Conservation (phyloP, 2,113 vertebrate genomes). For the Gadus chalcogrammus region DNA sequence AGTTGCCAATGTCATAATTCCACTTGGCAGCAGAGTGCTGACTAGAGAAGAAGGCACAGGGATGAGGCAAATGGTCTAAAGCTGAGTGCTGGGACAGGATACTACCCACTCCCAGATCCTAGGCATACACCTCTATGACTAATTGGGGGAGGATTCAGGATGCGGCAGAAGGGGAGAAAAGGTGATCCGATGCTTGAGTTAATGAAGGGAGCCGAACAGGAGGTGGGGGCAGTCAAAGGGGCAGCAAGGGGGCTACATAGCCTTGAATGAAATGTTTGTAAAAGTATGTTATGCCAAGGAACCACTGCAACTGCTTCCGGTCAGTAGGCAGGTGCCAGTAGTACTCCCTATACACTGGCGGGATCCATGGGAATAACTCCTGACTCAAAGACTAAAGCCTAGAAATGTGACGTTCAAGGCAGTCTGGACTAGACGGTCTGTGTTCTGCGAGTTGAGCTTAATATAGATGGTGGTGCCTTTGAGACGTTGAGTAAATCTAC, state of each 20-base stretch:
- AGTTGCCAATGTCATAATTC: constrained; percentile 1
- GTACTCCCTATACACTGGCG: not conserved
- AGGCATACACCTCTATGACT: constrained; percentile 8
- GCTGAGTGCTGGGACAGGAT: not conserved
- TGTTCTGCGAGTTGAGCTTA: no score
- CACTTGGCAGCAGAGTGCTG: not conserved
- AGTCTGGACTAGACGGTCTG: not conserved
- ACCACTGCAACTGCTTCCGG: not conserved
- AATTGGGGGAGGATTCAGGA: not conserved
- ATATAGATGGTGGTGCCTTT: no score
- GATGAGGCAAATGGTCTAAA: not conserved
- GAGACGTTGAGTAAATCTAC: no score
- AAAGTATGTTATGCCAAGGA: constrained; percentile 3
- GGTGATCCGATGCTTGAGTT: not conserved
- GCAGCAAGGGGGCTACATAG: not conserved
- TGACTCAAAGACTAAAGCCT: not conserved
- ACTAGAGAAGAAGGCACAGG: not conserved
- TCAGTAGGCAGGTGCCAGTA: not conserved
- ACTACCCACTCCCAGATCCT: not conserved
- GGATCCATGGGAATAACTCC: no score
- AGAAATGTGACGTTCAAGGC: constrained; percentile 1
- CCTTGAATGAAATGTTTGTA: not conserved
- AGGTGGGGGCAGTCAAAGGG: not conserved
- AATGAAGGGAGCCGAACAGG: no score
- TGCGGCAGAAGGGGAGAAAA: constrained; percentile 3